Conservation (phyloP, 2,888 invertebrate genomes). For the Gymnocheta viridis region DNA sequence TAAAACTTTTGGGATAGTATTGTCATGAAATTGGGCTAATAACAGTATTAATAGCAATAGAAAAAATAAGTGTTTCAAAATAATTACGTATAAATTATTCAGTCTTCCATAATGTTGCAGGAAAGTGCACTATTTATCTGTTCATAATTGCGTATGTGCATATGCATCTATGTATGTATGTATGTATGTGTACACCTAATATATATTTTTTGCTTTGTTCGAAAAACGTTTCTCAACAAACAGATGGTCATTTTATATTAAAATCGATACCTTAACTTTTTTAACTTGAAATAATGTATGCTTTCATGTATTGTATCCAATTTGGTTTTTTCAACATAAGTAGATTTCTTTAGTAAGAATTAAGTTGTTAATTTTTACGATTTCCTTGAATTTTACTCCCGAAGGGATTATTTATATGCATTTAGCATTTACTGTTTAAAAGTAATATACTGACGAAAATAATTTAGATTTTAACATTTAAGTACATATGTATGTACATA, state of each 20-base stretch:
- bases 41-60: too few species aligned
- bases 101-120: background rate
- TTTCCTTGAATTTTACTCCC: background rate
- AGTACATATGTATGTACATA: background rate
- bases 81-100: background rate
- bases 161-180: background rate
- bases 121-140: background rate
- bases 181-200: background rate
- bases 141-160: background rate
- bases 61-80: too few species aligned
- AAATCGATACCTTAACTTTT: constrained; percentile 38
- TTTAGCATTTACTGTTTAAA: background rate
- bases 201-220: constrained; percentile 22
- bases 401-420: background rate
- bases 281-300: background rate
- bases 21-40: too few species aligned
- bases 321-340: background rate
- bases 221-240: constrained; percentile 11
- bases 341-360: background rate
- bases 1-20: too few species aligned
- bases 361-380: background rate
- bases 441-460: background rate
- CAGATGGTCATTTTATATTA: constrained; percentile 42
- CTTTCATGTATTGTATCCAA: background rate
- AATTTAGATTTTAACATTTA: background rate